Evolutionary conservation across 2,113 vertebrate species (phyloP).

Genomic region (Anarhynchus alexandrinus): DNA sequence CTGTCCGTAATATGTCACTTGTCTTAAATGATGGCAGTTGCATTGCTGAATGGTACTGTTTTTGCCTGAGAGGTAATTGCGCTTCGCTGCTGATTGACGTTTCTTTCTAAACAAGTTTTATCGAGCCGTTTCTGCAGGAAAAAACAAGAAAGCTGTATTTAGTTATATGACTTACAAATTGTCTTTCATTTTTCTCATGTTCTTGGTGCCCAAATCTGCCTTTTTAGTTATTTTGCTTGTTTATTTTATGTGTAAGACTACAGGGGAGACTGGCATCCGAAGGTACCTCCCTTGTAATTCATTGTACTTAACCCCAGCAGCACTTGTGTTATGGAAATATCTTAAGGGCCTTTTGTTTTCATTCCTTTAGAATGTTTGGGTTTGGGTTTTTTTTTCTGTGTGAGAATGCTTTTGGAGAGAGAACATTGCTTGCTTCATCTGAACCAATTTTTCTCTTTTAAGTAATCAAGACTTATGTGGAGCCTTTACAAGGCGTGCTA

Average conservation of each 20-base stretch:
- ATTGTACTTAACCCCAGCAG: not conserved
- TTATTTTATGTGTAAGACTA: not conserved
- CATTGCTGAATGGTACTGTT: rapidly evolving
- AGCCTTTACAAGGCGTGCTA: not conserved
- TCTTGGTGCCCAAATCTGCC: not conserved
- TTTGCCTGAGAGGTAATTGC: not conserved
- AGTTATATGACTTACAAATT: not conserved
- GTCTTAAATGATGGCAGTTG: rapidly evolving
- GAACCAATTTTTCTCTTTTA: not conserved
- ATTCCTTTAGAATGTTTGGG: not conserved
- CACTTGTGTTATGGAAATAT: not conserved
- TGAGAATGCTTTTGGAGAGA: not conserved
- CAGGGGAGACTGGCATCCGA: no score
- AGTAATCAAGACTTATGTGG: not conserved
- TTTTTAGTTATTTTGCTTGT: not conserved
- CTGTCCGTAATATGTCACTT: not conserved
- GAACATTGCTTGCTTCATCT: not conserved
- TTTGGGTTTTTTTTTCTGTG: not conserved
- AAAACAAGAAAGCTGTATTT: not conserved
- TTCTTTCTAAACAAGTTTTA: not conserved
- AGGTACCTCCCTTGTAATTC: not conserved
- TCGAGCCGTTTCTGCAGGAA: not conserved
- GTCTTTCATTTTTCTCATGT: not conserved
- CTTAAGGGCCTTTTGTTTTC: not conserved
- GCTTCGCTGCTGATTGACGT: rapidly evolving